Base-by-base conservation (phyloP, 2,888 invertebrate genomes). In the Rhamnusium bicolor region DNA sequence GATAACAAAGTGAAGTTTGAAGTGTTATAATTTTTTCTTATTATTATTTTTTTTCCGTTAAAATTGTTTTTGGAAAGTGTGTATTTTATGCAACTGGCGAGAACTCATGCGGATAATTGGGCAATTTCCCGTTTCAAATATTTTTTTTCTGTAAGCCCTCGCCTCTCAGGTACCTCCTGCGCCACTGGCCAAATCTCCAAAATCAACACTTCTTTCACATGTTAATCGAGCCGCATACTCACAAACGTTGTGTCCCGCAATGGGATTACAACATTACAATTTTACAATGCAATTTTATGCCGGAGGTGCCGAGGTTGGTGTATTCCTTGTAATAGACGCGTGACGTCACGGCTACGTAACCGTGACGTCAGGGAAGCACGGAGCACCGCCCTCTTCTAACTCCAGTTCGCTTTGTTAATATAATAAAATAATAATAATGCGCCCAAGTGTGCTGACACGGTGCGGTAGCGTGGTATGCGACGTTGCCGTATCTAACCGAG, bases 321-420 rank as follows among this genome's bases (percentile, higher is more conserved):
- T 60, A 40, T 60, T 69, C 60, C 69, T 70, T 56, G 71, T 70
- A 68, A 54, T 54, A 18, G 63, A 21, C 71, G 67, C 65, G 76
- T 84, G 83, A 84, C 82, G 83, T 84, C 83, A 82, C 77, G 54
- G 32, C 67, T 72, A 83, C 84, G 82, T 83, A 82, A 84, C 77
- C 51, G 76, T 84, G 82, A 83, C 85, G 85, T 85, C 79, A 76
- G 71, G 53, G 67, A 60, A 69, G 72, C 69, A 56, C 72, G 69
- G 54, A 70, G 70, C 76, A 62, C 75, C 73, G 61, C 75, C 75
- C 69, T 60, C 60, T 47, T 40, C 60, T 18, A 49, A 27, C 51
- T 27, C 14, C 24, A 6, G 54, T n/a, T 21, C 54, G 54, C 27
- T 54, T 53, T 53, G 53, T 47, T 47, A 16, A 16, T 47, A 47